Base-by-base conservation (phyloP, 2,797 vertebrate species). In the Sebastes cheni region DNA sequence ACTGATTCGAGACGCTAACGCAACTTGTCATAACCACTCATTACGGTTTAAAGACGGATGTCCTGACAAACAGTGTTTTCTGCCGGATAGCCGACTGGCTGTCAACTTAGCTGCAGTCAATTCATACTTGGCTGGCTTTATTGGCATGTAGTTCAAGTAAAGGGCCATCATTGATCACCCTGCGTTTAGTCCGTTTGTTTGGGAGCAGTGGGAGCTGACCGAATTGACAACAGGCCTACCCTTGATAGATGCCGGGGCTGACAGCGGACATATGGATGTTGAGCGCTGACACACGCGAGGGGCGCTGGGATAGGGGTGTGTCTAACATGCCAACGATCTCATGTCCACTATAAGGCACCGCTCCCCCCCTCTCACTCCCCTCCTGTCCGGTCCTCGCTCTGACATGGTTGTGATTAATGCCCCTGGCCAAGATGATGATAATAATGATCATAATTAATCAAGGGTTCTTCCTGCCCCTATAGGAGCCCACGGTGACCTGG, bases 401-500 rank as follows among this genome's bases (percentile, higher is more conserved):
- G 93, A 93, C 93, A 84, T 91, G 90, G 75, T 72, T 27, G 80
- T 96, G 95, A 96, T 95, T 94, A 94, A 96, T 95, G 89, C 79
- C 84, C 75, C 79, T 22, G 82, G 92, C 92, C 86, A 91, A 88
- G 88, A 92, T 93, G 95, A 95, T 95, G 92, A 95, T 92, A 92
- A 95, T 95, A 95, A 95, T 92, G 95, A 95, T 95, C 90, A 94
- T 95, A 95, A 96, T 96, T 95, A 95, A 95, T 96, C 95, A 96
- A 94, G 90, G 89, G 83, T 86, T 94, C 93, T 94, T 95, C 92
- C 92, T 93, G 93, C 90, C 94, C 91, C 92, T 95, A 91, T 86
- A 94, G 91, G 93, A 95, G 90, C 81, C 87, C 72, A 89, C 67
- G 9, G 87, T 96, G 95, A 96, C 95, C 96, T 96, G 95, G 86